Evolutionary conservation across 2,797 vertebrate genomes (phyloP).

Genomic region (Alcedo quadribrachys): DNA sequence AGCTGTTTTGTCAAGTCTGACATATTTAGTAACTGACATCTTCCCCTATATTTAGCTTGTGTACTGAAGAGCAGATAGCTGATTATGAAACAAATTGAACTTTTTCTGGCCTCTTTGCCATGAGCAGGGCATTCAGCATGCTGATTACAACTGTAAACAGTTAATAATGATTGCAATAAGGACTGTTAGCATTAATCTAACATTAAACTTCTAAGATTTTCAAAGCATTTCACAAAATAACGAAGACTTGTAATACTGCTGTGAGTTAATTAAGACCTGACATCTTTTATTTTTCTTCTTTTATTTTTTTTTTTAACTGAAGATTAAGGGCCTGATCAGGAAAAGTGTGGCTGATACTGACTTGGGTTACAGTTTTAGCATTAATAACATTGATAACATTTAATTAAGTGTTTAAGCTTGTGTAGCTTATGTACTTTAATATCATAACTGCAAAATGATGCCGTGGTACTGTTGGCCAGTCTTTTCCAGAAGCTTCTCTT

Average conservation of each 20-base stretch:
- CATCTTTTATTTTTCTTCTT: background rate
- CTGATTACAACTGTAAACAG: conserved; percentile 59
- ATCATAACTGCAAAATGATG: background rate
- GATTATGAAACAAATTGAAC: conserved; percentile 67
- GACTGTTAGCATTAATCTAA: conserved; percentile 34
- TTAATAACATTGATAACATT: background rate
- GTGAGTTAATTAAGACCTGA: conserved; percentile 7
- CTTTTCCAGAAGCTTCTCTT: conserved; percentile 9
- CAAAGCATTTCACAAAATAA: conserved; percentile 12
- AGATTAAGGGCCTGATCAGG: background rate
- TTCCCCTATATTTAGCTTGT: conserved; percentile 62
- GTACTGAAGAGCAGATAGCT: conserved; percentile 55
- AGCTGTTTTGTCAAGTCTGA: conserved; percentile 55
- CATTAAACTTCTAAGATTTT: conserved; percentile 21
- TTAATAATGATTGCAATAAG: conserved; percentile 64
- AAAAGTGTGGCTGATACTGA: background rate
- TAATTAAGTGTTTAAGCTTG: background rate
- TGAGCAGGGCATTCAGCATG: conserved; percentile 25
- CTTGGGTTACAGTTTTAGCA: background rate
- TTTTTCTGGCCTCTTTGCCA: conserved; percentile 28
- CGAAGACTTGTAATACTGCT: background rate
- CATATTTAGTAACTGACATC: conserved; percentile 70
- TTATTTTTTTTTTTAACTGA: background rate
- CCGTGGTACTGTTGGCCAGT: background rate
- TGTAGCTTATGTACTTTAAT: background rate